Base-by-base conservation (phyloP, 2,113 vertebrate species). In the Sarotherodon lohbergeri region DNA sequence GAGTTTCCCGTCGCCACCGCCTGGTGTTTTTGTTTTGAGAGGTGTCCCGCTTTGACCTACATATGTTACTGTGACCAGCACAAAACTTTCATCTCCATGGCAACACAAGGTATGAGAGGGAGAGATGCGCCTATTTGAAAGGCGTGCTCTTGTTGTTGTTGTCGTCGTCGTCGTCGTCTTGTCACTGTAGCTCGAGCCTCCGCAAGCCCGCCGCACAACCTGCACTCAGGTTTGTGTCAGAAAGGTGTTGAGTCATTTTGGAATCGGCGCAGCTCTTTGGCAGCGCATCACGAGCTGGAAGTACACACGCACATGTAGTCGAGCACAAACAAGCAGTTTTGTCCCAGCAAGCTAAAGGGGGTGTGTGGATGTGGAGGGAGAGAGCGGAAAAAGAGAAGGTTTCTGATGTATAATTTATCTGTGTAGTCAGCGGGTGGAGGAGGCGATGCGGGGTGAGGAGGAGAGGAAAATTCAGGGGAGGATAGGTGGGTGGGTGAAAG, bases 71-170 rank as follows among this genome's bases (percentile, higher is more conserved):
- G 81, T 92, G 92, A 91, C 91, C 93, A 87, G 79, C 22, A 5
- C 78, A 81, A 94, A 96, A 95, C 92, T 94, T 96, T 93, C 29
- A 92, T 96, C 93, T 91, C 96, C 95, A 96, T 96, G 95, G 93
- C 88, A 94, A 96, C 93, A 22, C 7, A 83, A 88, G 89, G 80
- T 87, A 85, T 85, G 82, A 91, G 85, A 59, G 87, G 78, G 59
- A 91, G 84, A 59, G 85, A 86, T 88, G 90, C 32, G 41, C 76
- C 88, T 73, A 43, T 85, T 89, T 57, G 81, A 88, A 91, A 90
- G 89, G 66, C 79, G 80, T 29, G 68, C 41, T 19, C 22, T 27
- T 46, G 39, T 73, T 71, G 66, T 71, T 46, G 17, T 52, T 11
- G 41, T 48, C 39, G 41, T 83, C 88, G 90, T 43, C 80, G 83